These are phyloP conservation scores for Barnardius zonarius DNA, from an alignment of 2,113 vertebrate species.

Conservation along the genomic window DNA sequence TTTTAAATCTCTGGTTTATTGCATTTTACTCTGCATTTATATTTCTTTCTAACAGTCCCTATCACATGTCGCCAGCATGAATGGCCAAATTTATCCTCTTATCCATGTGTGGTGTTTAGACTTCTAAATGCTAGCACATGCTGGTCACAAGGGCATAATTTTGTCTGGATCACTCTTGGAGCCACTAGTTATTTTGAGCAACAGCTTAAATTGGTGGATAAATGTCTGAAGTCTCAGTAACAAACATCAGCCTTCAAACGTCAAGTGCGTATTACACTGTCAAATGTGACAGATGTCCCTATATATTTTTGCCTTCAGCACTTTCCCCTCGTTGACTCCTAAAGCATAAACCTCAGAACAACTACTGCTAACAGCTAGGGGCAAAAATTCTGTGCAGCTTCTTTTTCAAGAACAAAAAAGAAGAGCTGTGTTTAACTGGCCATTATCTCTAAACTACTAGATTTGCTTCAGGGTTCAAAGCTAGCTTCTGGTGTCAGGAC, in stretches of 20 bases:
- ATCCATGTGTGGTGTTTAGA: not conserved
- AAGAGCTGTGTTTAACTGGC: not conserved
- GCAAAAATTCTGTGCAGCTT: not conserved
- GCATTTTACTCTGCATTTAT: not conserved
- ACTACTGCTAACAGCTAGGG: not conserved
- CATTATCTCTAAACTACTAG: not conserved
- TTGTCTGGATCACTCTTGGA: not conserved
- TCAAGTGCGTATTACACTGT: not conserved
- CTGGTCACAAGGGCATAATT: not conserved
- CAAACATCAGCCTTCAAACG: not conserved
- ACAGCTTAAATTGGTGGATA: constrained; percentile 3
- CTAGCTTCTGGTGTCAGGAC: not conserved
- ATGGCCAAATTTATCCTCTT: not conserved
- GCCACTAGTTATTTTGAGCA: not conserved
- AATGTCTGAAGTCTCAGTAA: not conserved
- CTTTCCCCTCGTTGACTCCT: not conserved
- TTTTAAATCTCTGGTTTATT: not conserved
- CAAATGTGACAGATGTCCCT: not conserved
- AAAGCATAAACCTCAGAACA: not conserved
- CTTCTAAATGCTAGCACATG: not conserved
- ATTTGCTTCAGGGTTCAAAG: not conserved
- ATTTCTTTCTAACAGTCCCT: not conserved
- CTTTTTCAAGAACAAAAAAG: not conserved
- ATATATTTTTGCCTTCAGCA: not conserved
- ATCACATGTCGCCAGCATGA: not conserved